These are phyloP conservation scores for Channa striata DNA, from an alignment of 2,797 vertebrate species.

Conservation along the genomic window DNA sequence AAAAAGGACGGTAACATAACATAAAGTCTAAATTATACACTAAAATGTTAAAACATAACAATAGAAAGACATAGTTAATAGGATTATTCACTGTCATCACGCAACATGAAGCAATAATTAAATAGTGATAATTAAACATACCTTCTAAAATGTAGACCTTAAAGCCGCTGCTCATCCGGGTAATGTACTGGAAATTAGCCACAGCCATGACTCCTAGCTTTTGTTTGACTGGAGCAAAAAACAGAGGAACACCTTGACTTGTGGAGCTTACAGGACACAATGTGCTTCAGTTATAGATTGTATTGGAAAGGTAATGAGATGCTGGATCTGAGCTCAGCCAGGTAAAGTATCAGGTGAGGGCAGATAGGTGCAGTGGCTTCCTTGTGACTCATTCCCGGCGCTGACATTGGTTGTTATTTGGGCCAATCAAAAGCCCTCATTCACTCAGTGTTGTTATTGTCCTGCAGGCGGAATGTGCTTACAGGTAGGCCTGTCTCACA, in stretches of 20 bases:
- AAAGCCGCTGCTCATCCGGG: conserved; percentile 89
- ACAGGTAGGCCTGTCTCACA: conserved; percentile 52
- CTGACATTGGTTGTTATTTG: conserved; percentile 73
- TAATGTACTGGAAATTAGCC: conserved; percentile 88
- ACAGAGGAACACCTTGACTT: conserved; percentile 54
- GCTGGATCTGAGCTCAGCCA: conserved; percentile 66
- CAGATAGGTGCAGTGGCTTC: conserved; percentile 66
- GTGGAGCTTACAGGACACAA: conserved; percentile 61
- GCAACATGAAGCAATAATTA: background rate
- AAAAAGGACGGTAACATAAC: background rate
- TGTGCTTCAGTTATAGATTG: conserved; percentile 58
- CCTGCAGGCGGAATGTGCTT: conserved; percentile 57
- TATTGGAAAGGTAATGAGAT: conserved; percentile 77
- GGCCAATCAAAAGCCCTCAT: conserved; percentile 66
- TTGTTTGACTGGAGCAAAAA: conserved; percentile 47
- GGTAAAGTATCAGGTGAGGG: conserved; percentile 79
- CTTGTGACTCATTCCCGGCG: conserved; percentile 62
- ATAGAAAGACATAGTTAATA: background rate
- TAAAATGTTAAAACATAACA: background rate
- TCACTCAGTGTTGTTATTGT: conserved; percentile 67
- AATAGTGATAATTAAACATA: conserved; percentile 54
- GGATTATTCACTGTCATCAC: background rate
- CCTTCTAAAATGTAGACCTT: conserved; percentile 89
- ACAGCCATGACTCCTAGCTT: conserved; percentile 82
- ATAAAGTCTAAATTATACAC: background rate